These are phyloP conservation scores for Syngnathus scovelli DNA, from an alignment of 2,113 vertebrate species.

Conservation along the genomic window DNA sequence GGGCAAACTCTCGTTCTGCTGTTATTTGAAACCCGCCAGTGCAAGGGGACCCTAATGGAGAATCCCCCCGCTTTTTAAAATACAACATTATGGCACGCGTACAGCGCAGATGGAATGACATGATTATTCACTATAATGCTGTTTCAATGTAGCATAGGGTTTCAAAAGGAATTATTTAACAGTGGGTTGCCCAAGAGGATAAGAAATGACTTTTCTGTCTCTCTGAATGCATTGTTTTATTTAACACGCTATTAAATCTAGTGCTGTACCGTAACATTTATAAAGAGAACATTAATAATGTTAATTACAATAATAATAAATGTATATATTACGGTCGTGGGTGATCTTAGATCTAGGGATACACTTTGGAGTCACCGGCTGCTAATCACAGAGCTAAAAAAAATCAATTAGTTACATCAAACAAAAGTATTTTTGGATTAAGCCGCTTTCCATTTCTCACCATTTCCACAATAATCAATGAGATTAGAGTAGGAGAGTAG, in stretches of 20 bases:
- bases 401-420: not conserved
- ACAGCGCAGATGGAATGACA: not conserved
- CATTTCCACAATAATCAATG: not conserved
- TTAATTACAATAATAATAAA: no score
- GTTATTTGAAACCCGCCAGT: slow-evolving; percentile 32
- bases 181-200: not conserved
- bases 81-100: slow-evolving; percentile 18
- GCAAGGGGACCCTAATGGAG: slow-evolving; percentile 44
- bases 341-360: no score
- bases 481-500: not conserved
- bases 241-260: not conserved
- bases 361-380: no score
- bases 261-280: not conserved
- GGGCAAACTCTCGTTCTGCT: not conserved
- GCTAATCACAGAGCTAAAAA: no score
- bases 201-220: not conserved
- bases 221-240: not conserved
- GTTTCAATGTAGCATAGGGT: not conserved
- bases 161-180: not conserved
- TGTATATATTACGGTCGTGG: not conserved
- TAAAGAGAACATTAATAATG: not conserved
- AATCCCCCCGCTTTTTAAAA: slow-evolving; percentile 22
- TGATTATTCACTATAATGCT: not conserved
- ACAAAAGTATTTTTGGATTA: not conserved
- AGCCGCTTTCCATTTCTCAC: not conserved